These are phyloP conservation scores for Cryptomyrus ogoouensis DNA, from an alignment of 2,113 vertebrate genomes.

Conservation along the genomic window DNA sequence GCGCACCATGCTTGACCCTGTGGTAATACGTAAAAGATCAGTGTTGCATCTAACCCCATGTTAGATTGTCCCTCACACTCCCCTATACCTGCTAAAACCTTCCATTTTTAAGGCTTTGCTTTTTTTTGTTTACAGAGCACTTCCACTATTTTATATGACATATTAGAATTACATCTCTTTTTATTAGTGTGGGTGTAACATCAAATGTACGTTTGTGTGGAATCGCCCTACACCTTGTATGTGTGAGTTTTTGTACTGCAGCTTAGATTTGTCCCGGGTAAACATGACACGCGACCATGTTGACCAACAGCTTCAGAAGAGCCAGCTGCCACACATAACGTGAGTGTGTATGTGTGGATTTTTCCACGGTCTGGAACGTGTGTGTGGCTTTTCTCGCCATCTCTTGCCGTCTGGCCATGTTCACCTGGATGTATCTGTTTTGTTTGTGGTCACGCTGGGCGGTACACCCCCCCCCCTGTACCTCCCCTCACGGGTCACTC, in stretches of 20 bases:
- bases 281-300: background rate
- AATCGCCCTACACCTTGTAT: background rate
- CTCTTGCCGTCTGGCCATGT: background rate
- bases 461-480: background rate
- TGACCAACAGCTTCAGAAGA: background rate
- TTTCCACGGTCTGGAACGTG: background rate
- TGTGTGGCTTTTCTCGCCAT: background rate
- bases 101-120: background rate
- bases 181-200: background rate
- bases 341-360: constrained; percentile 3
- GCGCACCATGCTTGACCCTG: background rate
- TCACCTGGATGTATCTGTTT: background rate
- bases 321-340: background rate
- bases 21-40: background rate
- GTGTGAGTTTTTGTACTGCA: background rate
- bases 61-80: background rate
- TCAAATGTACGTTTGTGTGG: background rate
- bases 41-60: background rate
- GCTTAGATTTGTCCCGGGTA: background rate
- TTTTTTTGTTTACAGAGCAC: background rate
- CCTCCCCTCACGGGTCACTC: background rate
- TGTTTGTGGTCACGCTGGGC: background rate
- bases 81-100: background rate
- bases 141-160: background rate
- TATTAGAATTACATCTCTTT: background rate